Evolutionary conservation across 2,113 vertebrate species (phyloP), one percentile per base, ranked within the genome.

Genomic region (Himantopus leucocephalus): DNA sequence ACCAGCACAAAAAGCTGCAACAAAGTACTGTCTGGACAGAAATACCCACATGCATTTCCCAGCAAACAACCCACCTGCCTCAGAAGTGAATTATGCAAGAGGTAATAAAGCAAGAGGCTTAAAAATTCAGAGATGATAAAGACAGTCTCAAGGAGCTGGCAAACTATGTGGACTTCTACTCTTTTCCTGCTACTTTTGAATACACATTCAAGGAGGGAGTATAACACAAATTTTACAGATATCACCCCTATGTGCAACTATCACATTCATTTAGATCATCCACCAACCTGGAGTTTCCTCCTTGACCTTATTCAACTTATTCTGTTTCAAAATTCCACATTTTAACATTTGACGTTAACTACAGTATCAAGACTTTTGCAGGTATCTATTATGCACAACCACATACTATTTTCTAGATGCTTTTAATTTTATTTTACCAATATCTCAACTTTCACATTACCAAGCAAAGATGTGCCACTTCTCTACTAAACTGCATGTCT

Each of bases 231-330:
- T 29, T 53, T 84, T 23, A 68, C 21, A 63, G 48, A 8, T 50
- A 45, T 5, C 17, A 76, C 6, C 20, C 16, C 12, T 35, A 2
- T 3, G 1, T 8, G 24, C 3, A 2, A 47, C 10, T 52, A 19
- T 27, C 3, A 1, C 5, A 26, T 26, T 63, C 6, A 10, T 59
- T 79, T 23, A 76, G 26, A 14, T 50, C 34, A 68, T 23, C 68
- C 48, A 52, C 13, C 66, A 52, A 10, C 6, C 35, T 22, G 27
- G 26, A 92, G 27, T 70, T 29, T 62, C 37, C 23, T 63, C 43
- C 48, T 52, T 60, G 21, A 56, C 20, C 4, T 4, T 2, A 67
- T 20, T 9, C 50, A 89, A 68, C 55, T 67, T 35, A 30, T 60
- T 60, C 21, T 19, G 24, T 59, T 76, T 27, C 17, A 39, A 66